These are phyloP conservation scores for Digitonthophagus gazella DNA, from an alignment of 2,888 invertebrate species.

Conservation along the genomic window DNA sequence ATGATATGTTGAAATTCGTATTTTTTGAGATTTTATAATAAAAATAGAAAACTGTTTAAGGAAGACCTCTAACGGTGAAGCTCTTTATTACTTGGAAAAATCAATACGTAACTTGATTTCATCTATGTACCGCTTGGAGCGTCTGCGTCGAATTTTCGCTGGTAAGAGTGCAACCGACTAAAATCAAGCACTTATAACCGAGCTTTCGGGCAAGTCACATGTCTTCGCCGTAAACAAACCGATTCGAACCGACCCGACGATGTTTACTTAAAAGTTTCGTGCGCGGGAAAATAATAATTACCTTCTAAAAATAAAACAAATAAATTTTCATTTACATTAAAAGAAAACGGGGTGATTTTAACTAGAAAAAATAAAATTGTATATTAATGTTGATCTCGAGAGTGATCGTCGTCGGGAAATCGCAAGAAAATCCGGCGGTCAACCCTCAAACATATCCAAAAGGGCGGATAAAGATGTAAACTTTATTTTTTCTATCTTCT, in stretches of 20 bases:
- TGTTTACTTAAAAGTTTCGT: constrained; percentile 10
- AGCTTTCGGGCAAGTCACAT: constrained; percentile 18
- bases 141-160: constrained; percentile 21
- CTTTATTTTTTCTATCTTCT: constrained; percentile 13
- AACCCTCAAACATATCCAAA: constrained; percentile 8
- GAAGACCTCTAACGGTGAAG: constrained; percentile 29
- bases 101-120: constrained; percentile 22
- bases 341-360: constrained; percentile 8
- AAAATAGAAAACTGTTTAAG: neutral
- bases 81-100: constrained; percentile 14
- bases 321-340: too few relatives aligned
- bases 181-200: constrained; percentile 17
- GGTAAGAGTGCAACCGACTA: constrained; percentile 24
- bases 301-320: neutral
- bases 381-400: neutral
- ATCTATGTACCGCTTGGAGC: constrained; percentile 13
- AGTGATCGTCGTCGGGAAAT: neutral
- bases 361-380: constrained; percentile 15
- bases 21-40: too few relatives aligned
- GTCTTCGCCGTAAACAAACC: neutral
- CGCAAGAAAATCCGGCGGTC: constrained; percentile 3
- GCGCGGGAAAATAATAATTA: constrained; percentile 7
- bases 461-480: neutral
- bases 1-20: too few relatives aligned
- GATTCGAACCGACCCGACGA: constrained; percentile 1